These are phyloP conservation scores for Erinaceus europaeus DNA, from an alignment of 2,113 vertebrate species.

Conservation along the genomic window DNA sequence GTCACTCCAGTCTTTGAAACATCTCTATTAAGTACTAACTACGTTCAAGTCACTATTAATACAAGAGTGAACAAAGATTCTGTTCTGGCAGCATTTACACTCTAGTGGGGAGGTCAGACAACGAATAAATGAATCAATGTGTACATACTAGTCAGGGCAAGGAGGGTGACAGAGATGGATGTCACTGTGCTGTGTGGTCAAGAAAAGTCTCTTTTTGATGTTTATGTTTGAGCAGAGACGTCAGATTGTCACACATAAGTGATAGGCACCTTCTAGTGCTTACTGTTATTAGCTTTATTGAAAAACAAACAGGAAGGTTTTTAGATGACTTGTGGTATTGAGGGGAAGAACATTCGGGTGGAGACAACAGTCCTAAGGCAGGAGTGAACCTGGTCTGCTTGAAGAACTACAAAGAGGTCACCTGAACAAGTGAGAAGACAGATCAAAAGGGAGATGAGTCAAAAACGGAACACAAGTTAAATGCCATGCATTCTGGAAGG, in stretches of 20 bases:
- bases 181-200: not conserved
- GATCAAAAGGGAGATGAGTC: not conserved
- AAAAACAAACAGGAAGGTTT: not conserved
- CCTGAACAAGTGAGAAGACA: no score
- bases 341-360: not conserved
- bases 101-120: not conserved
- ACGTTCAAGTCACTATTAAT: not conserved
- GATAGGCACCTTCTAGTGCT: not conserved
- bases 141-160: not conserved
- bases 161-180: not conserved
- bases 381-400: accelerated
- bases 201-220: not conserved
- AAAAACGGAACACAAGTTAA: accelerated
- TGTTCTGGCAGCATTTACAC: not conserved
- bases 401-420: not conserved
- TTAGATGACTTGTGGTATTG: not conserved
- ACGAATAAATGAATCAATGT: not conserved
- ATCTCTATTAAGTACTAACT: not conserved
- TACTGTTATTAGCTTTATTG: not conserved
- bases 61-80: not conserved
- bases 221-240: not conserved
- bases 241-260: not conserved
- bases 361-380: not conserved
- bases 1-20: not conserved
- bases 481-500: not conserved